phyloP scores from a whole-genome alignment of 2,113 vertebrate species.

The Struthio camelus region DNA sequence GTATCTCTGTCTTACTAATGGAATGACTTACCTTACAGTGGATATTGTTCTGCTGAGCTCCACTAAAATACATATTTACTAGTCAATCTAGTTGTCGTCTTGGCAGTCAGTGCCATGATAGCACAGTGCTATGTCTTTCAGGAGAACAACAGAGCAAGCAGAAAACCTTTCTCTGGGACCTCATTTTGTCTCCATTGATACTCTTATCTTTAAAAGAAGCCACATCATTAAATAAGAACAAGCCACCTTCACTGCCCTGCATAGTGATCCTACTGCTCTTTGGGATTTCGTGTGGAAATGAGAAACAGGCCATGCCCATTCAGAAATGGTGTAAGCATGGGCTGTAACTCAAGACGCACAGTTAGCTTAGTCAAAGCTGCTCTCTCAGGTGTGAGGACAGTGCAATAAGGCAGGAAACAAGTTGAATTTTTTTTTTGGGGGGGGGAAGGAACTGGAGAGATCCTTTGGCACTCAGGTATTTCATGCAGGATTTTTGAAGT shows the following conservation, averaged over 20 bases:
- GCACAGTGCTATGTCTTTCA: neutral
- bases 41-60: constrained; percentile 43
- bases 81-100: constrained; percentile 45
- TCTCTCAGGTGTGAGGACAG: neutral
- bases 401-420: neutral
- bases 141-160: constrained; percentile 42
- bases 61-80: constrained; percentile 64
- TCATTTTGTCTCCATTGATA: constrained; percentile 11
- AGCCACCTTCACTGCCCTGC: neutral
- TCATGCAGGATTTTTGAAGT: neutral
- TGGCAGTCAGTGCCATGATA: constrained; percentile 36
- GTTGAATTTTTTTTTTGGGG: neutral
- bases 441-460: neutral
- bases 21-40: constrained; percentile 66
- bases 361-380: neutral
- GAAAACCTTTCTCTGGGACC: constrained; percentile 8
- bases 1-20: constrained; percentile 68
- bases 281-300: neutral
- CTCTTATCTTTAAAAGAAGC: constrained; percentile 47
- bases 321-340: neutral
- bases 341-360: neutral
- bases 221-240: constrained; percentile 5
- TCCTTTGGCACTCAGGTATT: neutral
- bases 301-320: neutral
- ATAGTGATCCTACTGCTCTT: neutral